Conservation (phyloP, 1,140 invertebrate species). For the Maconellicoccus hirsutus region DNA sequence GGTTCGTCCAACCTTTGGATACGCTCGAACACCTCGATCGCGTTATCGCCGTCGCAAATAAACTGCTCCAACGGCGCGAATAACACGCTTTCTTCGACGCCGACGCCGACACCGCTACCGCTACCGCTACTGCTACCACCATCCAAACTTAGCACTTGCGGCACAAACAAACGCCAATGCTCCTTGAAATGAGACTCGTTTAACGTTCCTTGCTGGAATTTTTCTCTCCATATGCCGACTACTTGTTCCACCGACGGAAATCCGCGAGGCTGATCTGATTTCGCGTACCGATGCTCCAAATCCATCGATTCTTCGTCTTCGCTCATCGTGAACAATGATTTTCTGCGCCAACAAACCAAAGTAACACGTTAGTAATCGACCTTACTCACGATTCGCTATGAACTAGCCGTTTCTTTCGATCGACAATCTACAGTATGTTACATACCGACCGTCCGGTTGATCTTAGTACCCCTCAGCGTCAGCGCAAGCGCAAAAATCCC, state of each 20-base stretch:
- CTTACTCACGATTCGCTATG: too few species aligned
- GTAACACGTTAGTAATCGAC: too few species aligned
- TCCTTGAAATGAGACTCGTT: conserved; percentile 49
- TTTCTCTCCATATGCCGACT: conserved; percentile 41
- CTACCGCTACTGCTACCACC: conserved; percentile 53
- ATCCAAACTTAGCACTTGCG: conserved; percentile 55
- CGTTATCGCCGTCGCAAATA: conserved; percentile 54
- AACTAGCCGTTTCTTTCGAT: too few species aligned
- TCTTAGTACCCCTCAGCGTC: too few species aligned
- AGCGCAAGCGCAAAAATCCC: too few species aligned
- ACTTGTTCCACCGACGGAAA: neutral
- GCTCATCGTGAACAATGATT: neutral
- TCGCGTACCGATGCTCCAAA: neutral
- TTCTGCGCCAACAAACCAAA: too few species aligned
- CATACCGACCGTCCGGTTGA: too few species aligned
- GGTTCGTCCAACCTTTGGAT: conserved; percentile 47
- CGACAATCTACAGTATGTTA: too few species aligned
- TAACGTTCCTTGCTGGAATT: conserved; percentile 45
- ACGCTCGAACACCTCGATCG: conserved; percentile 44
- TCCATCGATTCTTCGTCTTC: neutral
- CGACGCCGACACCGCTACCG: too few species aligned
- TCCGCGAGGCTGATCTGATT: conserved; percentile 9
- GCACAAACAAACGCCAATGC: conserved; percentile 58
- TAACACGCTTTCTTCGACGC: conserved; percentile 59
- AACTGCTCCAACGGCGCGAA: conserved; percentile 64